Evolutionary conservation across 23 tunicate species (phyloP).

Genomic region (Halocynthia roretzi): DNA sequence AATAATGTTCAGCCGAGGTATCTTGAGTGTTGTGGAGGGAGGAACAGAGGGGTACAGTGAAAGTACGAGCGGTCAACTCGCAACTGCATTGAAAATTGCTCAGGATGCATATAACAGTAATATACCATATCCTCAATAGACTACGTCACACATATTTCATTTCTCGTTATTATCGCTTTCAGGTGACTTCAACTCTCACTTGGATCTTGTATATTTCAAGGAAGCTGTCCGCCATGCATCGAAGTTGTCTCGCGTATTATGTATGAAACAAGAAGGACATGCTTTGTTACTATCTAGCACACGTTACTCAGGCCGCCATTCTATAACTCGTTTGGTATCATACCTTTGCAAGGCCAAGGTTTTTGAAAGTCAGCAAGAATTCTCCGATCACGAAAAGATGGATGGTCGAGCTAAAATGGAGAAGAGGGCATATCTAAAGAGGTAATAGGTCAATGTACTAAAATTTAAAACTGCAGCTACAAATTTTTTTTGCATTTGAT

Average conservation of each 20-base stretch:
- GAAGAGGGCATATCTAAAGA: no score
- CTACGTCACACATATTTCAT: neutral
- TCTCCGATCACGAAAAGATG: no score
- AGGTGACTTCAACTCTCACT: neutral
- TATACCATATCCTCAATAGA: neutral
- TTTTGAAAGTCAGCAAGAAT: neutral
- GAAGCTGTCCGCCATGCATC: constrained; percentile 79
- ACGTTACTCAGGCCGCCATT: constrained; percentile 44
- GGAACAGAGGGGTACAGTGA: constrained; percentile 34
- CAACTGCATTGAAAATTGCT: constrained; percentile 28
- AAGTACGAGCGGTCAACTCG: constrained; percentile 36
- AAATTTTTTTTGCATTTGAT: no score
- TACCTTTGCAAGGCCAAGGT: constrained; percentile 21
- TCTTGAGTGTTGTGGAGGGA: constrained; percentile 1
- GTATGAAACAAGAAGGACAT: constrained; percentile 49
- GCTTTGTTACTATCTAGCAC: constrained; percentile 61
- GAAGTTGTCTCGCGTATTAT: constrained; percentile 58
- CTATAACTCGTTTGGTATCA: constrained; percentile 39
- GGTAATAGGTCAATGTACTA: no score
- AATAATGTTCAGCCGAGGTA: constrained; percentile 49
- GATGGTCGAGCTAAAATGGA: no score
- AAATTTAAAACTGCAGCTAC: no score
- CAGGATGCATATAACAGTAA: constrained; percentile 38
- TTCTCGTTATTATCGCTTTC: neutral
- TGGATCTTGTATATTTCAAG: constrained; percentile 60